Base-by-base conservation (phyloP, 2,888 invertebrate species). In the Ptilodon capucinus region DNA sequence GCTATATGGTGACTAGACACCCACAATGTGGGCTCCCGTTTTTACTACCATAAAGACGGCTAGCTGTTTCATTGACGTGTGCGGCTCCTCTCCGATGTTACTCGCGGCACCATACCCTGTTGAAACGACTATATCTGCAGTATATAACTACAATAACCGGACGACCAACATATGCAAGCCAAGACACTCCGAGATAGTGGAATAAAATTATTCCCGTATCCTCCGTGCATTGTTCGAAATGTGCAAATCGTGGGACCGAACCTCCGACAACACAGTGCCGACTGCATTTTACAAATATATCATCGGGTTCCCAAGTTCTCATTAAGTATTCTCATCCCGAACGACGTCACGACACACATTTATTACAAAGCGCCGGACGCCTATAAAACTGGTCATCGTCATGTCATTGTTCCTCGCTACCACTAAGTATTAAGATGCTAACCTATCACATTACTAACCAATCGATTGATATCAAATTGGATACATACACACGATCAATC, bases 351-450 rank as follows among this genome's bases (percentile, higher is more conserved):
- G 57, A 54, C 50, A 42, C 44, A 58, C 46, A 71, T 72, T 70
- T 74, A 74, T 69, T 66, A 67, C 64, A 41, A 47, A 55, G 28
- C 66, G 62, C 67, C 75, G 76, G 79, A 79, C 71, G 76, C 70
- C 71, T 74, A 78, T 76, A 79, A 75, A 73, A 73, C 68, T 64
- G 66, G 64, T 62, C 43, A 55, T 53, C 63, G 61, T 66, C 53
- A 76, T 74, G 67, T 68, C 71, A 78, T 75, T 79, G 79, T 80
- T 70, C 72, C 48, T 44, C 32, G 50, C 47, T 48, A 57, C 58
- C 49, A 59, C 46, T 44, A 38, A 40, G 47, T 42, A 51, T 62
- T 58, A 46, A 58, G 64, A 60, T 65, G 57, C 59, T 9, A 14
- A 2, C 34, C 28, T n/a, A 28, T n/a, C n/a, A n/a, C n/a, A n/a